Evolutionary conservation across 2,113 vertebrate genomes (phyloP).

Genomic region (Chaetura pelagica): DNA sequence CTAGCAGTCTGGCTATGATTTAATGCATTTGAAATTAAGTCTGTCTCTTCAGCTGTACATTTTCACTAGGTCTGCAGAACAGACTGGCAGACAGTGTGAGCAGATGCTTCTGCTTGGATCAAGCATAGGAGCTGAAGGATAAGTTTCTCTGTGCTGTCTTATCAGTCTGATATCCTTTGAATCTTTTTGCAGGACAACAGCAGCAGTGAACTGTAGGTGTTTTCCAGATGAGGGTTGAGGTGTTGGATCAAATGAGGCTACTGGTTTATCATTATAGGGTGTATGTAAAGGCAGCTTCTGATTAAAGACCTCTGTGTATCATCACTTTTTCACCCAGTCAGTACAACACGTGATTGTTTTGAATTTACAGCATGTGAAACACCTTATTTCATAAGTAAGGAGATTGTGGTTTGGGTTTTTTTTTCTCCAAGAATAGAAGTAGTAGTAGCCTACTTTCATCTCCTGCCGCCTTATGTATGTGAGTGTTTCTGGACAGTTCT

Average conservation of each 20-base stretch:
- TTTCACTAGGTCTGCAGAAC: constrained; percentile 57
- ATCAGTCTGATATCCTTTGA: neutral
- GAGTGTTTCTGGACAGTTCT: neutral
- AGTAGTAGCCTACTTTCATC: neutral
- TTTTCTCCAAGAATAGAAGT: neutral
- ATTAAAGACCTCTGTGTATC: neutral
- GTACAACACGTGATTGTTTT: neutral
- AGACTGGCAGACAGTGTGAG: constrained; percentile 59
- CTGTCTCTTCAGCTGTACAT: constrained; percentile 66
- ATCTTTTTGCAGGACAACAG: neutral
- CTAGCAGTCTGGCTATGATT: constrained; percentile 58
- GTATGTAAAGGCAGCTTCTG: neutral
- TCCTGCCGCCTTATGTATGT: neutral
- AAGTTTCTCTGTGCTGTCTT: constrained; percentile 4
- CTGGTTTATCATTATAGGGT: neutral
- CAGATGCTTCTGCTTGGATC: constrained; percentile 57
- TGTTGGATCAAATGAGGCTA: neutral
- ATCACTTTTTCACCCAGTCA: neutral
- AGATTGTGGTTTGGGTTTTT: neutral
- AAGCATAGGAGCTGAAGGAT: neutral
- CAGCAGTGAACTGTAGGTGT: neutral
- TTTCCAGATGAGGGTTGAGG: neutral
- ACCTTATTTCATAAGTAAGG: neutral
- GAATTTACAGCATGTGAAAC: neutral
- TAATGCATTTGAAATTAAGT: constrained; percentile 67